Evolutionary conservation across 2,797 vertebrate species (phyloP).

Genomic region (Propithecus perrieri): DNA sequence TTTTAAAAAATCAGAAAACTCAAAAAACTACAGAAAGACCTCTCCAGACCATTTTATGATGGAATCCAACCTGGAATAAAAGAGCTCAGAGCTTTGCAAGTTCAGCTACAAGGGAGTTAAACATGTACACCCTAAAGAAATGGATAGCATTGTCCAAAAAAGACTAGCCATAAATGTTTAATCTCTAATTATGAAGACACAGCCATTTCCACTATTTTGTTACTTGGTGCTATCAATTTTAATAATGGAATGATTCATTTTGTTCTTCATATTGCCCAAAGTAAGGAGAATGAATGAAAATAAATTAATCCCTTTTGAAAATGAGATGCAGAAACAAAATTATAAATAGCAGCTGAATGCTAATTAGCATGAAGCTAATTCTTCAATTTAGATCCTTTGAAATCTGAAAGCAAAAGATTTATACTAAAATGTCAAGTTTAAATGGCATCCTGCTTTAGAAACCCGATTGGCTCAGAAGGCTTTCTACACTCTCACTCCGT

Average conservation of each 20-base stretch:
- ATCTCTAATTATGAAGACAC: not conserved
- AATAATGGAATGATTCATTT: not conserved
- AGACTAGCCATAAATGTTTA: conserved; percentile 5
- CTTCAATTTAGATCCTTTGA: conserved; percentile 49
- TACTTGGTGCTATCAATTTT: conserved; percentile 5
- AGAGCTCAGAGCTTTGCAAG: not conserved
- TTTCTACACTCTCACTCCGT: not conserved
- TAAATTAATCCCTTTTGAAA: conserved; percentile 40
- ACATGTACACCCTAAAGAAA: conserved; percentile 29
- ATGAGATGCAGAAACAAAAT: conserved; percentile 44
- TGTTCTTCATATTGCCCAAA: conserved; percentile 48
- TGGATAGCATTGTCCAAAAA: not conserved
- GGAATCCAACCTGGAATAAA: not conserved
- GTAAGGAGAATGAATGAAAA: conserved; percentile 41
- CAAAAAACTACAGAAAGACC: not conserved
- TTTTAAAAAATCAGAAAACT: not conserved
- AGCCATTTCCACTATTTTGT: not conserved
- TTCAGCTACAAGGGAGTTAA: not conserved
- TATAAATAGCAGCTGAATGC: conserved; percentile 65
- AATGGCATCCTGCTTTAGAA: not conserved
- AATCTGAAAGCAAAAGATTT: conserved; percentile 50
- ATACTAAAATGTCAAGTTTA: conserved; percentile 65
- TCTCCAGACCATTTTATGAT: not conserved
- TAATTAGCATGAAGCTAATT: conserved; percentile 62
- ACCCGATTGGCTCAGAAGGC: not conserved